A percentile compares a stretch with the other conserved stretches of the same genome.
Evolutionary conservation across 2,888 invertebrate species (phyloP).

Genomic region (Nesidiocoris tenuis): DNA sequence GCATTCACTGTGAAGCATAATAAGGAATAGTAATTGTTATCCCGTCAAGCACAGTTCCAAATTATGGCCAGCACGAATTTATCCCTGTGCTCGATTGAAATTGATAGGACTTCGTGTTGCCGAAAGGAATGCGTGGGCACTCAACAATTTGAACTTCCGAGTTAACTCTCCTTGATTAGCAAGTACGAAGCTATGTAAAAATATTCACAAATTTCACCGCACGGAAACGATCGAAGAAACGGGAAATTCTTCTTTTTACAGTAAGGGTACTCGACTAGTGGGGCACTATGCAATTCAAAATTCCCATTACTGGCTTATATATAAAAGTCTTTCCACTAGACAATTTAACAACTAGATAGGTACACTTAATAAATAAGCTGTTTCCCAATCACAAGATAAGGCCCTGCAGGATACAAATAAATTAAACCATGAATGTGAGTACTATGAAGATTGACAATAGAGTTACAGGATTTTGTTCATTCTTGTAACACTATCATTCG

Average conservation of each 20-base stretch:
- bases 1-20: background rate
- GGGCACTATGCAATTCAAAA: background rate
- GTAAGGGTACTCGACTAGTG: background rate
- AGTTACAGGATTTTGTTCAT: background rate
- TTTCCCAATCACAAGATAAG: constrained; percentile 14
- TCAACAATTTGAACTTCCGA: background rate
- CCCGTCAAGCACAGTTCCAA: background rate
- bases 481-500: background rate
- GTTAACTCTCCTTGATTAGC: background rate
- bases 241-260: background rate
- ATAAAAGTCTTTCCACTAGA: background rate
- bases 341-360: background rate
- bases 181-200: background rate
- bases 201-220: constrained; percentile 3
- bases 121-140: no score
- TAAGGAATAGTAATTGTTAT: background rate
- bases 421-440: background rate
- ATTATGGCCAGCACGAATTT: background rate
- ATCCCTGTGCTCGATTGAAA: background rate
- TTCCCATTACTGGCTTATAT: background rate
- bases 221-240: background rate
- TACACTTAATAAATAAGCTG: constrained; percentile 15
- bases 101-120: no score
- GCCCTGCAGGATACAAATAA: constrained; percentile 8
- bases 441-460: background rate